These are phyloP conservation scores for Drosophila buzzatii DNA, from an alignment of 2,888 invertebrate species.

Conservation along the genomic window DNA sequence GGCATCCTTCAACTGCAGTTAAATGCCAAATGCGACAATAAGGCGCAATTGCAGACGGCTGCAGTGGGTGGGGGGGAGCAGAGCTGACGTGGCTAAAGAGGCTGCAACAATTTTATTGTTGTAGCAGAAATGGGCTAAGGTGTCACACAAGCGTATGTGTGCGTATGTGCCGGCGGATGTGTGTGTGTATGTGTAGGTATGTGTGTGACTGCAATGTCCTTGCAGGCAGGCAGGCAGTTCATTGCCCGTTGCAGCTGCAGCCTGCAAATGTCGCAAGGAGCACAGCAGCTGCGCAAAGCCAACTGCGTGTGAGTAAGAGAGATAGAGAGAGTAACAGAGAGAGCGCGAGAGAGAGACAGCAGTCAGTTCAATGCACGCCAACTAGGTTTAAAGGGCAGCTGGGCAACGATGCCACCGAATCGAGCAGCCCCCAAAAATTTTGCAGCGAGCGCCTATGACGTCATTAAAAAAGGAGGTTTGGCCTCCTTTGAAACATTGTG, in stretches of 20 bases:
- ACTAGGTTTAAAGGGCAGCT: conserved; percentile 65
- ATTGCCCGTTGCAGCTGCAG: conserved; percentile 67
- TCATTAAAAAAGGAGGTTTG: conserved; percentile 44
- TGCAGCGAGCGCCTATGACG: conserved; percentile 61
- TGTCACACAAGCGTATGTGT: conserved; percentile 25
- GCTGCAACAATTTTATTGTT: conserved; percentile 48
- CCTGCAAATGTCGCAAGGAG: conserved; percentile 50
- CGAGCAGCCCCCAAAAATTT: conserved; percentile 22
- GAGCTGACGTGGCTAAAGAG: not conserved
- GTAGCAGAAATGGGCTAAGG: conserved; percentile 51
- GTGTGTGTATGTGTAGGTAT: conserved; percentile 17
- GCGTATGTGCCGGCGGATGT: conserved; percentile 15
- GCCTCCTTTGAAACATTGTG: conserved; percentile 10
- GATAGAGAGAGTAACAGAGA: not conserved
- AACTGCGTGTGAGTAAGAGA: not conserved
- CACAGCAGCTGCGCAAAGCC: conserved; percentile 28
- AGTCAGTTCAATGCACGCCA: conserved; percentile 68
- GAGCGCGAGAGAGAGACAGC: conserved; percentile 6
- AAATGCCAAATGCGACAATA: conserved; percentile 71
- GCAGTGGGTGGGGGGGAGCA: not conserved
- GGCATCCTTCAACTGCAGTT: conserved; percentile 69
- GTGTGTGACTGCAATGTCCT: conserved; percentile 67
- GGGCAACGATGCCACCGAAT: conserved; percentile 5
- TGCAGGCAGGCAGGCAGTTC: conserved; percentile 65
- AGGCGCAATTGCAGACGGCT: conserved; percentile 18